phyloP scores from a whole-genome alignment of 2,888 invertebrate genomes.

The Molorchus minor region DNA sequence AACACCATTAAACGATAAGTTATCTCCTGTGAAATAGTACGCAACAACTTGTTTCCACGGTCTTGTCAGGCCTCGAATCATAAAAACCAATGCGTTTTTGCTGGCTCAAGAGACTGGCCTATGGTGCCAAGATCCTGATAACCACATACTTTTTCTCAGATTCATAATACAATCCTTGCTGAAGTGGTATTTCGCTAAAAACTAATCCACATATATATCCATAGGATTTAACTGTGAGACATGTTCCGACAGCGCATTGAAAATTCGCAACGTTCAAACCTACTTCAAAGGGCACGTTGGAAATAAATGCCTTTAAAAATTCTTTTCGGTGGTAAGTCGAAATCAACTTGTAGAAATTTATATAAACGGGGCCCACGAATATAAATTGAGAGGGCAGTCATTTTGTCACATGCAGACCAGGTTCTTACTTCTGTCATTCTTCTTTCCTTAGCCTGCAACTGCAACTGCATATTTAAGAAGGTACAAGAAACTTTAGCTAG shows the following conservation, averaged over 20 bases:
- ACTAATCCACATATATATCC: no score
- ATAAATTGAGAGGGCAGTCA: not conserved
- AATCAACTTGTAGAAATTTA: not conserved
- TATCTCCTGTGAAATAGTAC: constrained; percentile 30
- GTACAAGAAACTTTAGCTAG: not conserved
- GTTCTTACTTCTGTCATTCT: not conserved
- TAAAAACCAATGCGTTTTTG: constrained; percentile 42
- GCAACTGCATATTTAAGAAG: no score
- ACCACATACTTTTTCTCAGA: constrained; percentile 25
- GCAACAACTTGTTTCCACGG: constrained; percentile 39
- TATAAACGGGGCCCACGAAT: not conserved
- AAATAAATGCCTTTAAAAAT: not conserved
- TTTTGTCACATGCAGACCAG: not conserved
- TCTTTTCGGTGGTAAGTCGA: not conserved
- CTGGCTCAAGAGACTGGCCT: constrained; percentile 26
- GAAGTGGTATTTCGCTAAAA: not conserved
- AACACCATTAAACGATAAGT: not conserved
- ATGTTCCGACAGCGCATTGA: no score
- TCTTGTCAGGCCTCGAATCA: constrained; percentile 36
- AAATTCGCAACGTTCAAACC: not conserved
- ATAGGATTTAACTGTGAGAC: no score
- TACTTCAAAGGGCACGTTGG: not conserved
- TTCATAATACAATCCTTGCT: not conserved
- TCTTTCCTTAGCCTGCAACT: not conserved
- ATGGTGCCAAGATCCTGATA: constrained; percentile 36